A percentile compares a stretch with the other conserved stretches of the same genome.
phyloP scores from a whole-genome alignment of 2,797 vertebrate genomes.

The Hippopotamyrus pictus region DNA sequence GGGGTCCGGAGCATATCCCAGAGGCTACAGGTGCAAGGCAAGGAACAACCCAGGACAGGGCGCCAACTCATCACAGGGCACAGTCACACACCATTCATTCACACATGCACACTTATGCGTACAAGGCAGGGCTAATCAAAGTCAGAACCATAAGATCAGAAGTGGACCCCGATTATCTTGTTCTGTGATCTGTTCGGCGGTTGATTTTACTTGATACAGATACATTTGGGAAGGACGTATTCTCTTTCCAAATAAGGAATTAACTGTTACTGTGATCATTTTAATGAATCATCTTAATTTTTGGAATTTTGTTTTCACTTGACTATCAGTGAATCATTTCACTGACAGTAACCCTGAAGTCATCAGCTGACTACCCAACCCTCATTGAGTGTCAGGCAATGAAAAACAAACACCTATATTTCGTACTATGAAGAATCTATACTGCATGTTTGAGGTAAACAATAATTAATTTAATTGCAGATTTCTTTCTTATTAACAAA shows the following conservation, averaged over 20 bases:
- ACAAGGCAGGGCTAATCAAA: not conserved
- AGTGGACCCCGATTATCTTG: not conserved
- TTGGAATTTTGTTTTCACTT: not conserved
- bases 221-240: not conserved
- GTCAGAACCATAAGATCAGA: not conserved
- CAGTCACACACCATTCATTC: not conserved
- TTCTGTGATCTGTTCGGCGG: not conserved
- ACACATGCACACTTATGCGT: not conserved
- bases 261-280: not conserved
- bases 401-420: not conserved
- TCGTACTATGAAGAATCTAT: not conserved
- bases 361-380: not conserved
- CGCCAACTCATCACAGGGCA: not conserved
- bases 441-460: not conserved
- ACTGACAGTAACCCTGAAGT: not conserved
- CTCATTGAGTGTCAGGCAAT: not conserved
- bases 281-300: not conserved
- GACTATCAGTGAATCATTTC: not conserved
- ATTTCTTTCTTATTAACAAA: too few species aligned
- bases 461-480: too few species aligned
- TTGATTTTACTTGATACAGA: not conserved
- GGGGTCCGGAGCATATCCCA: not conserved
- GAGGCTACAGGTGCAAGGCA: not conserved
- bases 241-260: not conserved
- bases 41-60: not conserved